phyloP scores from a whole-genome alignment of 1,140 invertebrate species.

The Drosophila busckii region DNA sequence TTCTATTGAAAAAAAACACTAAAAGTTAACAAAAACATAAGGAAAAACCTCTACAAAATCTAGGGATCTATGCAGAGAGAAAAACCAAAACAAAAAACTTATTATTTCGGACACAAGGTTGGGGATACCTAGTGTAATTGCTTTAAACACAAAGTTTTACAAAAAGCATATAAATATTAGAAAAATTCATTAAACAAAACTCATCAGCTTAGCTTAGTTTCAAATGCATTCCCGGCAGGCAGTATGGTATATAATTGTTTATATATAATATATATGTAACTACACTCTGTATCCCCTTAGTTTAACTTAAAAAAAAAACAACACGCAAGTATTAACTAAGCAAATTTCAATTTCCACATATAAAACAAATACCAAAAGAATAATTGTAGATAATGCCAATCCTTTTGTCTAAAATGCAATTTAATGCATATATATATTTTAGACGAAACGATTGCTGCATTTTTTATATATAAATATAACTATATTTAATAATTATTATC shows the following conservation, averaged over 20 bases:
- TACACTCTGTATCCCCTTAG: constrained; percentile 79
- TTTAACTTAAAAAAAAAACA: constrained; percentile 56
- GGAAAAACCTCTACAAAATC: constrained; percentile 20
- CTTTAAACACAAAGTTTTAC: constrained; percentile 41
- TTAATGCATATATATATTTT: constrained; percentile 59
- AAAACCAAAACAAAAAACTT: constrained; percentile 10
- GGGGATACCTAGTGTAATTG: constrained; percentile 79
- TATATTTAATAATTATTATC: constrained; percentile 15
- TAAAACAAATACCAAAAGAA: constrained; percentile 33
- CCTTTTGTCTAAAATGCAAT: constrained; percentile 77
- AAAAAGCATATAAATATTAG: too few species aligned
- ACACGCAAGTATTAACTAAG: constrained; percentile 30
- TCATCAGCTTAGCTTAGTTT: too few species aligned
- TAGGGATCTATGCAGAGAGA: constrained; percentile 47
- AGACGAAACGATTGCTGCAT: constrained; percentile 78
- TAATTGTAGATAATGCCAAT: constrained; percentile 77
- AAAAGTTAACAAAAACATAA: not conserved
- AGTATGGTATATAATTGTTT: too few species aligned
- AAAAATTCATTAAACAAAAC: too few species aligned
- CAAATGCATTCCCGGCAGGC: too few species aligned
- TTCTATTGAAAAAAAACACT: constrained; percentile 59
- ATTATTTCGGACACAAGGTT: constrained; percentile 65
- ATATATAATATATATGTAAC: constrained; percentile 65
- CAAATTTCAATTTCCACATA: constrained; percentile 17
- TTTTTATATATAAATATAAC: constrained; percentile 53